phyloP scores from a whole-genome alignment of 2,888 invertebrate genomes.

The Pardosa pseudoannulata region DNA sequence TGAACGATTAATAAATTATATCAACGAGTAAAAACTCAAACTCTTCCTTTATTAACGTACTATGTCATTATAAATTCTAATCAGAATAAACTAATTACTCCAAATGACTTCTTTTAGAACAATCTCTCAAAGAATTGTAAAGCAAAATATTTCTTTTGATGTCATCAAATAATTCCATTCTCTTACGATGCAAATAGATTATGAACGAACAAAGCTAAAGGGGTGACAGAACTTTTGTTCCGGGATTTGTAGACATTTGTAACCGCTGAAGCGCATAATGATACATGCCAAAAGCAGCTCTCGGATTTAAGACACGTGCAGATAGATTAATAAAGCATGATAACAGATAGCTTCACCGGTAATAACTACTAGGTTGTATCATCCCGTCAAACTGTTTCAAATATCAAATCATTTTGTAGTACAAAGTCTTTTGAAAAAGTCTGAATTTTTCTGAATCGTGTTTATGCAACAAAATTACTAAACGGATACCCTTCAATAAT shows the following conservation, averaged over 20 bases:
- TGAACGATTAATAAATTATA: no score
- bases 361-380: background rate
- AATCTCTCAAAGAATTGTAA: no score
- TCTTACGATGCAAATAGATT: background rate
- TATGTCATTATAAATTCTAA: no score
- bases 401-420: background rate
- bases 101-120: no score
- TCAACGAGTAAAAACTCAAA: no score
- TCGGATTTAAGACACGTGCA: background rate
- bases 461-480: no score
- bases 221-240: slow-evolving; percentile 9
- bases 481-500: no score
- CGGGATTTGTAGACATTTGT: background rate
- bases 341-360: background rate
- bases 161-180: background rate
- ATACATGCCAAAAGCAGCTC: background rate
- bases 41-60: no score
- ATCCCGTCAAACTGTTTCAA: background rate
- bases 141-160: no score
- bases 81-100: no score
- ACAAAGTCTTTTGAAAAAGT: background rate
- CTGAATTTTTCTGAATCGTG: no score
- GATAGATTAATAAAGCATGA: background rate
- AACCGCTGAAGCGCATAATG: background rate
- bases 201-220: background rate